Conservation (phyloP, 2,113 vertebrate genomes). For the Amazona guildingii region DNA sequence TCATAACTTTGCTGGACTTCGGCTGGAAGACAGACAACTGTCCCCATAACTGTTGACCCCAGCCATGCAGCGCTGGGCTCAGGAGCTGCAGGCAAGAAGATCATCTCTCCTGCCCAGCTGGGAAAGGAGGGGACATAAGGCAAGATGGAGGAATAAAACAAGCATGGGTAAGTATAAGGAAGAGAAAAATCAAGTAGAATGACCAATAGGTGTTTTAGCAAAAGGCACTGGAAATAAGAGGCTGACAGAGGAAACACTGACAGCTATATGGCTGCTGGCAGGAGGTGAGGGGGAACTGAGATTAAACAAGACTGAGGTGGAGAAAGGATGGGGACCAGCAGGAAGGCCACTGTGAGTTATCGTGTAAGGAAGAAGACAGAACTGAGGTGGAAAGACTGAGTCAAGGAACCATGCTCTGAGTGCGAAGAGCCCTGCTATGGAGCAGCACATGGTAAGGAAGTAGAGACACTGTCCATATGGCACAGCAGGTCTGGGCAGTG, state of each 20-base stretch:
- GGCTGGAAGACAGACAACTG: neutral
- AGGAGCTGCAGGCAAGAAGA: neutral
- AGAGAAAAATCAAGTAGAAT: neutral
- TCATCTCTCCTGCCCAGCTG: neutral
- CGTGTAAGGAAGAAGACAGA: neutral
- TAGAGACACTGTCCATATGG: neutral
- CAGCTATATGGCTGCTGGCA: neutral
- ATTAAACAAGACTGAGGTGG: neutral
- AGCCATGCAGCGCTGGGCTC: too few species aligned
- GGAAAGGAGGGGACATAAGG: rapidly evolving
- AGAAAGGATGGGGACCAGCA: too few species aligned
- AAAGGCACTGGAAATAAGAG: neutral
- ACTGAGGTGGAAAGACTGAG: neutral
- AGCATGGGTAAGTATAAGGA: neutral
- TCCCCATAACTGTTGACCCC: neutral
- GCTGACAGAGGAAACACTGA: neutral
- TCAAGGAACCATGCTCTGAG: neutral
- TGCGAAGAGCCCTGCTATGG: neutral
- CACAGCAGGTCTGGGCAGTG: neutral
- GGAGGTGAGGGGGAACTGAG: neutral
- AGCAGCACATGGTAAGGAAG: neutral
- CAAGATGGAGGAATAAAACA: neutral
- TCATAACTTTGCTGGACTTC: neutral
- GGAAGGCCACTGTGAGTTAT: neutral
- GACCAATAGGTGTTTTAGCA: neutral